Base-by-base conservation (phyloP, 1,140 invertebrate species). In the Brachionus koreanus region DNA sequence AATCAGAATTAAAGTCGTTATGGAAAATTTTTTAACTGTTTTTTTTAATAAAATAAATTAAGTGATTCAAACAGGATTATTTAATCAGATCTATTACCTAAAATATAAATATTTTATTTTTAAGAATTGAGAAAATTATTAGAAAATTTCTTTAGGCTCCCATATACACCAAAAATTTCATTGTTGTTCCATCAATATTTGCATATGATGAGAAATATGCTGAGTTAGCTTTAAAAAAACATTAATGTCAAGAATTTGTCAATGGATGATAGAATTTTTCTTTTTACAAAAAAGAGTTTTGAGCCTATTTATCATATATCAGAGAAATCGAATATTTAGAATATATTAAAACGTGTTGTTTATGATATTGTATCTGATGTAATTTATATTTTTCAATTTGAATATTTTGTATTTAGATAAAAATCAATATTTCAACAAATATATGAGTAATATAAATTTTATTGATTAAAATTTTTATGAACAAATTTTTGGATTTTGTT, bases 401-500 rank as follows among this genome's bases (percentile, higher is more conserved):
- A 57, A 19, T 7, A 19, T 57, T 57, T 57, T 23, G 16, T 19
- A 19, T 23, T 57, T 57, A 57, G 49, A 57, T 57, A 57, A 23
- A 29, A 57, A 57, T 57, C 49, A 57, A 57, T 57, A 57, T 57
- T 57, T 57, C 16, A 49, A 57, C n/a, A 23, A 57, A 57, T 23
- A 57, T 57, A 57, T 57, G 49, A 57, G 16, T 57, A 19, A 19
- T 23, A 57, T 19, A 57, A 19, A 9, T 57, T 19, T 57, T 57
- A 57, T 57, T 57, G 49, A 57, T 23, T 57, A 57, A 57, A 57
- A 23, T 65, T 65, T 65, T 65, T 65, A 65, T 65, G 63, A 65
- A 65, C 63, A 65, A 65, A 33, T 65, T 65, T 65, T 65, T 65
- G 63, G 33, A 65, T 65, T 65, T 65, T 33, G 29, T 65, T 65